phyloP scores from a whole-genome alignment of 2,113 vertebrate genomes.

The Petaurus breviceps region DNA sequence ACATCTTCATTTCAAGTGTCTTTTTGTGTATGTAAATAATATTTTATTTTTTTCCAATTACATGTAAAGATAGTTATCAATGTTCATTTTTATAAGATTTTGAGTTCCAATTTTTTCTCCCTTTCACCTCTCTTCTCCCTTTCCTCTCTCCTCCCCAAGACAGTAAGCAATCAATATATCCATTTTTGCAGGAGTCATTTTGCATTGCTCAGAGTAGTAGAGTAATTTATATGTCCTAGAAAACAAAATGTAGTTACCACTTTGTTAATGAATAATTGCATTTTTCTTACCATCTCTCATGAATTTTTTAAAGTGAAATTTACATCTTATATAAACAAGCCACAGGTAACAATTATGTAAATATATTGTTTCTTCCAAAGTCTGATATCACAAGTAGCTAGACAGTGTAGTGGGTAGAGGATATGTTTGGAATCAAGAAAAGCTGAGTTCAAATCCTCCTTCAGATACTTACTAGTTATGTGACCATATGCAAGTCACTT shows the following conservation, averaged over 20 bases:
- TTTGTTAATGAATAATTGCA: conserved; percentile 29
- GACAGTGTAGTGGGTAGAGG: not conserved
- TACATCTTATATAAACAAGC: not conserved
- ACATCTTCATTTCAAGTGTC: not conserved
- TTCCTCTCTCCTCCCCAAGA: too few relatives aligned
- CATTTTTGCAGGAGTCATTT: not conserved
- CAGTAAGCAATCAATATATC: not conserved
- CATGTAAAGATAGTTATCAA: too few relatives aligned
- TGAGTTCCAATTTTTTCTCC: too few relatives aligned
- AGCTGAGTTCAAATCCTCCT: not conserved
- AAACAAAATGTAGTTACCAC: not conserved
- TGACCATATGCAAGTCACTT: not conserved
- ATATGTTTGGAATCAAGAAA: not conserved
- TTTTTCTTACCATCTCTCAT: not conserved
- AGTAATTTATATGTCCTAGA: not conserved
- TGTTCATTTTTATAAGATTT: too few relatives aligned
- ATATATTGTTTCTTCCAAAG: not conserved
- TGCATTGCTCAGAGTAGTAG: not conserved
- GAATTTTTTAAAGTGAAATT: conserved; percentile 5
- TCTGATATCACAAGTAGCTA: not conserved
- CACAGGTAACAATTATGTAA: not conserved
- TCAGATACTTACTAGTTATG: not conserved
- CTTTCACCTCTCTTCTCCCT: too few relatives aligned
- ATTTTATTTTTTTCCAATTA: too few relatives aligned
- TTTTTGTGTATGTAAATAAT: too few relatives aligned